These are phyloP conservation scores for Gari tellinella DNA, from an alignment of 2,888 invertebrate genomes.

Conservation along the genomic window DNA sequence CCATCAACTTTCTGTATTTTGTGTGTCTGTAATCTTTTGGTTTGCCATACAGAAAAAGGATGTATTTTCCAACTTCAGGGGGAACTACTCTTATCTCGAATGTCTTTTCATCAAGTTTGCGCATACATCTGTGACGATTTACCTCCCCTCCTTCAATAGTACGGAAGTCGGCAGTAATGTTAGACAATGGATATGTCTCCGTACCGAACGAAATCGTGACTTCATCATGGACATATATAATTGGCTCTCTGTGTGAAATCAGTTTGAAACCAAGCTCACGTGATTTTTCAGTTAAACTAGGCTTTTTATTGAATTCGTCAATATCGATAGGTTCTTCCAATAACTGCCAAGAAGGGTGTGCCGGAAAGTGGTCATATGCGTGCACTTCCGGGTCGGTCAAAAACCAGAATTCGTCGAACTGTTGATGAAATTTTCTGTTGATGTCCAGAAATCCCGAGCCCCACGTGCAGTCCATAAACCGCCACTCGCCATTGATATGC, in stretches of 20 bases:
- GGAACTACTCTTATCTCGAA: conserved; percentile 61
- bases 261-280: conserved; percentile 48
- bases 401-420: conserved; percentile 74
- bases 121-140: conserved; percentile 52
- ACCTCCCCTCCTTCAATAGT: conserved; percentile 25
- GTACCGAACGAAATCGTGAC: conserved; percentile 52
- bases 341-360: conserved; percentile 67
- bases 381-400: conserved; percentile 72
- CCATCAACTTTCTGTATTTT: conserved; percentile 52
- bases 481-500: conserved; percentile 59
- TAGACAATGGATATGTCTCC: conserved; percentile 52
- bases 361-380: conserved; percentile 67
- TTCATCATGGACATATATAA: conserved; percentile 51
- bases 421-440: conserved; percentile 49
- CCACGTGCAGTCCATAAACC: conserved; percentile 70
- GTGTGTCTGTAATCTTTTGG: conserved; percentile 57
- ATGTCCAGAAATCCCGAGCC: conserved; percentile 58
- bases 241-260: conserved; percentile 60
- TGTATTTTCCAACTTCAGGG: conserved; percentile 58
- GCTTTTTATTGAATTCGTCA: conserved; percentile 59
- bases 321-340: conserved; percentile 62
- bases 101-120: conserved; percentile 38
- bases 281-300: conserved; percentile 53
- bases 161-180: conserved; percentile 50
- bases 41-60: conserved; percentile 58